Conservation (phyloP, 2,113 vertebrate genomes). For the Larimichthys crocea region DNA sequence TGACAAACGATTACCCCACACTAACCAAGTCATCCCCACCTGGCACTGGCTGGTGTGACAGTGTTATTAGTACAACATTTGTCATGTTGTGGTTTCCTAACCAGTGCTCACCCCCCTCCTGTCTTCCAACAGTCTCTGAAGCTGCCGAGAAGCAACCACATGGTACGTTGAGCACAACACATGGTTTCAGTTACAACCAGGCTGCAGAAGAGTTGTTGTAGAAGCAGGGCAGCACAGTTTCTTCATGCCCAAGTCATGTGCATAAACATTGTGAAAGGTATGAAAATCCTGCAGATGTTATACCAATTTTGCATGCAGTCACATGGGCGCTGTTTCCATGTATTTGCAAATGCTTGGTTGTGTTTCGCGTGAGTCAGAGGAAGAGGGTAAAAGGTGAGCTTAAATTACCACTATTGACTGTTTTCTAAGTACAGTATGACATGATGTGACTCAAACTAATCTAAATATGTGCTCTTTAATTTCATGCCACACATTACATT, state of each 20-base stretch:
- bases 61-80: conserved; percentile 72
- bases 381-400: conserved; percentile 66
- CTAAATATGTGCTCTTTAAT: conserved; percentile 4
- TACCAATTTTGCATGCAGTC: background rate
- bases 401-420: conserved; percentile 35
- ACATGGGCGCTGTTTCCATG: conserved; percentile 13
- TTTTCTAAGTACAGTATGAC: conserved; percentile 10
- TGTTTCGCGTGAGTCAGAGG: conserved; percentile 56
- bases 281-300: conserved; percentile 13
- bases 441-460: conserved; percentile 37
- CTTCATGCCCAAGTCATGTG: conserved; percentile 18
- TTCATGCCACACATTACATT: conserved; percentile 8
- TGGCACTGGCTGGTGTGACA: conserved; percentile 62
- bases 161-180: conserved; percentile 54
- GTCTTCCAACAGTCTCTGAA: conserved; percentile 55
- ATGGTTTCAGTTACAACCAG: conserved; percentile 69
- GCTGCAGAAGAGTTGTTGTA: conserved; percentile 33
- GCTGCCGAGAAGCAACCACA: conserved; percentile 65
- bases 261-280: conserved; percentile 8
- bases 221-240: conserved; percentile 8
- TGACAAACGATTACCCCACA: conserved; percentile 35
- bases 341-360: conserved; percentile 5
- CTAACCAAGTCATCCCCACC: conserved; percentile 50
- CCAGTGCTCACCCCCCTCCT: conserved; percentile 33
- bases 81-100: conserved; percentile 79